Base-by-base conservation (phyloP, 2,888 invertebrate genomes). In the Oscheius sp. region DNA sequence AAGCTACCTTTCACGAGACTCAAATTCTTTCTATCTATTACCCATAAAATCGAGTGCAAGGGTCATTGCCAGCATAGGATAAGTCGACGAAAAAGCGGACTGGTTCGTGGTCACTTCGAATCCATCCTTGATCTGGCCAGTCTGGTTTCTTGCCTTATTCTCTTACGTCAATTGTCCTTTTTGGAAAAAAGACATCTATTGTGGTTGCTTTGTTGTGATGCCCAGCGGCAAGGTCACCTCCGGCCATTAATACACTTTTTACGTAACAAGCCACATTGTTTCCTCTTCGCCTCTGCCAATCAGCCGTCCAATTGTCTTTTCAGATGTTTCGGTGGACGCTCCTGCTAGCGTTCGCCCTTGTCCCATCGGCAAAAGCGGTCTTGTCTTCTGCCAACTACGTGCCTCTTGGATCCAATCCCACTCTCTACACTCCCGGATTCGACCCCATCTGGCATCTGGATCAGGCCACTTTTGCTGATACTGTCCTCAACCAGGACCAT, bases 401-500 rank as follows among this genome's bases (percentile, higher is more conserved):
- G 58, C 82, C 82, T 21, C 65, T 77, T 62, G 88, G 88, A 58
- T 77, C 77, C 60, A 87, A 85, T 74, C 86, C 88, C 57, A 80
- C 86, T 47, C 81, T 88, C 55, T 88, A 87, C 75, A 84, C 82
- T 47, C 88, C 88, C 51, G 88, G 88, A 59, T 84, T 84, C 70
- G 88, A 88, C 72, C 87, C 86, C 11, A 86, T 88, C 33, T 82
- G 88, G 87, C 86, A 86, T 68, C 77, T 85, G 51, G 85, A 84
- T 70, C 84, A 84, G 79, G 73, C 73, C 63, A 88, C 88, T 21
- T 88, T 88, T 76, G 80, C 80, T 63, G 88, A 88, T 63, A 88
- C 88, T 21, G 85, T 88, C 60, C 86, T 85, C 78, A 84, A 80
- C 48, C 81, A 83, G 51, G 93, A 93, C 1, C 93, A 93, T 91